Conservation (phyloP, 30 jellyfish, hydroid and myxozoan species). For the Chrysaora quinquecirrha region DNA sequence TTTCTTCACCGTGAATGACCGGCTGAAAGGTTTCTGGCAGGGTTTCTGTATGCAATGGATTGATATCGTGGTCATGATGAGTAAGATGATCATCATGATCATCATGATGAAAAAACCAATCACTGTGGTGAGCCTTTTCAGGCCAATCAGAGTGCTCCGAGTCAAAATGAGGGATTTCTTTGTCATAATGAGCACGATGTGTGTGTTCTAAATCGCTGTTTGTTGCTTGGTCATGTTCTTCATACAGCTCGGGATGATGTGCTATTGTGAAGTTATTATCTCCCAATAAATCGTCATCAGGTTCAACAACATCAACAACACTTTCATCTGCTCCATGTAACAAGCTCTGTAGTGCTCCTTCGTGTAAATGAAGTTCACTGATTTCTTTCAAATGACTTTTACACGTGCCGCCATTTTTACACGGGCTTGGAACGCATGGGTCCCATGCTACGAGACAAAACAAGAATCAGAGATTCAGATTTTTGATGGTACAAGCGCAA, state of each 20-base stretch:
- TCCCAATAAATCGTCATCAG: slow-evolving; percentile 60
- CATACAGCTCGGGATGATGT: slow-evolving; percentile 61
- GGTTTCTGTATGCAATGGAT: not conserved
- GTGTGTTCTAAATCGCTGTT: not conserved
- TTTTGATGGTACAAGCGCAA: not conserved
- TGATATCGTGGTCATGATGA: not conserved
- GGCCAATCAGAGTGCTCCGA: slow-evolving; percentile 11
- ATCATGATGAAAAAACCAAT: not conserved
- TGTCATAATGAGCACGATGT: slow-evolving; percentile 9
- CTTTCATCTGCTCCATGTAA: slow-evolving; percentile 79
- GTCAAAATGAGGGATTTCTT: not conserved
- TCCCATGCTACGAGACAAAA: slow-evolving; percentile 59
- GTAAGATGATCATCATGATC: not conserved
- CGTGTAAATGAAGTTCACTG: slow-evolving; percentile 68
- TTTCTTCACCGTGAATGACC: not conserved
- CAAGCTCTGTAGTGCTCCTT: slow-evolving; percentile 54
- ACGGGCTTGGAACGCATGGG: slow-evolving; percentile 92
- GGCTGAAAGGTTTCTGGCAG: slow-evolving; percentile 1
- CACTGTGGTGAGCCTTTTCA: not conserved
- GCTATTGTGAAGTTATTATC: slow-evolving; percentile 18
- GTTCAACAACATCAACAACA: slow-evolving; percentile 88
- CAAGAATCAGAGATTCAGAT: not conserved
- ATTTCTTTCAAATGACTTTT: slow-evolving; percentile 75
- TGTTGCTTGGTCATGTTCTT: slow-evolving; percentile 54
- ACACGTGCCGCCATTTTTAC: slow-evolving; percentile 86